Evolutionary conservation across 1,140 invertebrate genomes (phyloP).

Genomic region (Panagrolaimus sp.): DNA sequence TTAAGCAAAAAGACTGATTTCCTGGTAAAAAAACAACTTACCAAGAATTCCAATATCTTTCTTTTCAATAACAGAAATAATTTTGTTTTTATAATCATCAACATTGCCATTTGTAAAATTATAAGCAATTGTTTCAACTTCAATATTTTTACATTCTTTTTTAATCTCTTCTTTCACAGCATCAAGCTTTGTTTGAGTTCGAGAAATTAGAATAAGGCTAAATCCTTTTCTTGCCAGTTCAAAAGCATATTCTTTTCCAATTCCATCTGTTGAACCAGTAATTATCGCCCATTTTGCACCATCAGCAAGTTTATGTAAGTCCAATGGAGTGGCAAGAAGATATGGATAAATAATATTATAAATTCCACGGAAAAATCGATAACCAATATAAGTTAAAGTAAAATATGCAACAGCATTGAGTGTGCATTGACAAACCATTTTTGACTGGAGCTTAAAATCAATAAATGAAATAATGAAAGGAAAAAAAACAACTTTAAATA

Average conservation of each 20-base stretch:
- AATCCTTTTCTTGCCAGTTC: conserved; percentile 51
- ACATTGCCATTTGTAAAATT: conserved; percentile 45
- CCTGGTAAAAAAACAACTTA: background rate
- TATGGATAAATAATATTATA: conserved; percentile 45
- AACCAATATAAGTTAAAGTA: conserved; percentile 21
- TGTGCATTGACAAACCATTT: conserved; percentile 9
- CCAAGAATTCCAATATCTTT: conserved; percentile 50
- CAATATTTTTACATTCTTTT: conserved; percentile 23
- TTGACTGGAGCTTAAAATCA: background rate
- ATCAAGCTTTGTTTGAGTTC: conserved; percentile 44
- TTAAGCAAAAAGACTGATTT: too few relatives aligned
- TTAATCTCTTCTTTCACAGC: conserved; percentile 39
- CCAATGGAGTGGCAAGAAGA: conserved; percentile 41
- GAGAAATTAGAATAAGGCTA: conserved; percentile 48
- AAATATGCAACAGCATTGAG: conserved; percentile 23
- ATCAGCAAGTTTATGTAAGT: conserved; percentile 37
- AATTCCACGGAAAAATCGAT: conserved; percentile 24
- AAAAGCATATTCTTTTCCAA: conserved; percentile 52
- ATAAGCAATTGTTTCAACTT: conserved; percentile 39
- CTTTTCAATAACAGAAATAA: conserved; percentile 36
- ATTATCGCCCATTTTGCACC: conserved; percentile 54
- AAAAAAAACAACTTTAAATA: too few relatives aligned
- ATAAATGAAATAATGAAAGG: too few relatives aligned
- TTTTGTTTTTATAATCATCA: conserved; percentile 35
- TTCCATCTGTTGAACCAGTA: conserved; percentile 55